Conservation (phyloP, 30 jellyfish, hydroid and myxozoan species). For the Aurelia aurita region DNA sequence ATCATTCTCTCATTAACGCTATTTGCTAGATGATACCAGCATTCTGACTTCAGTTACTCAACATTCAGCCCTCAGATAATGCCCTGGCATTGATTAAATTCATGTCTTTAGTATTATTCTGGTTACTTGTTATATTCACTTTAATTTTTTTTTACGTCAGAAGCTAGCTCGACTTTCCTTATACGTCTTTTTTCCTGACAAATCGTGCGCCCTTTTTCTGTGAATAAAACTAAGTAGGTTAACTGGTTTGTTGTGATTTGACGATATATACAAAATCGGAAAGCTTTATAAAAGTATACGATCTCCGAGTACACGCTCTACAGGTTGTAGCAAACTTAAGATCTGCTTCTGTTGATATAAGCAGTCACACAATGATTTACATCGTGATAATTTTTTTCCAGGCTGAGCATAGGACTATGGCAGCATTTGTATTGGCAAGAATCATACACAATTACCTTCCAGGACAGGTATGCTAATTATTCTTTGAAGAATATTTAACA, state of each 20-base stretch:
- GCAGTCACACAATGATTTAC: neutral
- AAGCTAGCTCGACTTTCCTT: neutral
- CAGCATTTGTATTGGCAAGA: slow-evolving; percentile 94
- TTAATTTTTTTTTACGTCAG: neutral
- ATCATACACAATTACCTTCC: slow-evolving; percentile 92
- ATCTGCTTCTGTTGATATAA: neutral
- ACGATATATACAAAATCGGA: too few relatives aligned
- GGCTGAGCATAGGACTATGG: slow-evolving; percentile 98
- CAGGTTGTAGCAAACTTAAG: neutral
- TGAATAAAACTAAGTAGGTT: too few relatives aligned
- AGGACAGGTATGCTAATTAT: slow-evolving; percentile 80
- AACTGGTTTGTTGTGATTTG: too few relatives aligned
- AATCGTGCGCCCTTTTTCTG: too few relatives aligned
- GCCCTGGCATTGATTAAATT: too few relatives aligned
- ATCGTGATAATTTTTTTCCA: neutral
- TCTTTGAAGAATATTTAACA: neutral
- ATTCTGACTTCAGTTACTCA: too few relatives aligned
- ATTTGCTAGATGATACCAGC: too few relatives aligned
- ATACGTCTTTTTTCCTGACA: neutral
- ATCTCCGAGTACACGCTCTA: too few relatives aligned
- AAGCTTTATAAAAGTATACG: too few relatives aligned
- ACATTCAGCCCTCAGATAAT: too few relatives aligned
- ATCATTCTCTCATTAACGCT: neutral
- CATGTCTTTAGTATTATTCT: too few relatives aligned
- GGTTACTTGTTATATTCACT: neutral